phyloP scores from a whole-genome alignment of 2,113 vertebrate species.

The Acanthochromis polyacanthus region DNA sequence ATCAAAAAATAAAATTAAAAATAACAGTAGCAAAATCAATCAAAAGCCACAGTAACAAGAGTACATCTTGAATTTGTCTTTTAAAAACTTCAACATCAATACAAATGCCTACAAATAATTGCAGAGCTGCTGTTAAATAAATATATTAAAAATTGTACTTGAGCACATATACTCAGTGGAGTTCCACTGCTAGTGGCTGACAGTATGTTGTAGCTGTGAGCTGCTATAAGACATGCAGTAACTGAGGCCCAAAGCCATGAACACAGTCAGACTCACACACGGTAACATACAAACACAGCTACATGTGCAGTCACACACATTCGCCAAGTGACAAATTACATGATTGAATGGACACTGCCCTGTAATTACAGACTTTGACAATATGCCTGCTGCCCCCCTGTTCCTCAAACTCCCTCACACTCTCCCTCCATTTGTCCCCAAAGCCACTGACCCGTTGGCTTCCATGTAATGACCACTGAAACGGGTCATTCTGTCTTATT shows the following conservation, averaged over 20 bases:
- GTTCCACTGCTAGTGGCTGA: background rate
- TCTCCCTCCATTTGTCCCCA: conserved; percentile 37
- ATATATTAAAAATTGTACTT: background rate
- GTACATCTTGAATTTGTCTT: too few relatives aligned
- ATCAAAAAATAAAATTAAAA: too few relatives aligned
- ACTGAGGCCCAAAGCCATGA: background rate
- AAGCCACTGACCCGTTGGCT: conserved; percentile 67
- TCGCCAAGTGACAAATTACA: conserved; percentile 41
- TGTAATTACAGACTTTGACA: conserved; percentile 74
- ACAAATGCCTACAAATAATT: too few relatives aligned
- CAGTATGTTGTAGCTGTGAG: background rate
- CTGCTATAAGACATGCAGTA: background rate
- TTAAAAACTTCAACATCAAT: too few relatives aligned
- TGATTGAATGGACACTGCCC: conserved; percentile 61
- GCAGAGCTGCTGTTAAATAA: background rate
- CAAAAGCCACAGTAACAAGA: too few relatives aligned
- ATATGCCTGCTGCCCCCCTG: conserved; percentile 68
- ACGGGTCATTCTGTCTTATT: conserved; percentile 72
- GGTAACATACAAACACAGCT: conserved; percentile 19
- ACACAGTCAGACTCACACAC: conserved; percentile 14
- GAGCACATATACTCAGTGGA: background rate
- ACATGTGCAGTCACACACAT: conserved; percentile 32
- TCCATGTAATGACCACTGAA: conserved; percentile 72
- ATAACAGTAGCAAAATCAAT: too few relatives aligned
- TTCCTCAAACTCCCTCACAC: conserved; percentile 32